phyloP scores from a whole-genome alignment of 2,797 vertebrate species.

The Sebastes flavidus region DNA sequence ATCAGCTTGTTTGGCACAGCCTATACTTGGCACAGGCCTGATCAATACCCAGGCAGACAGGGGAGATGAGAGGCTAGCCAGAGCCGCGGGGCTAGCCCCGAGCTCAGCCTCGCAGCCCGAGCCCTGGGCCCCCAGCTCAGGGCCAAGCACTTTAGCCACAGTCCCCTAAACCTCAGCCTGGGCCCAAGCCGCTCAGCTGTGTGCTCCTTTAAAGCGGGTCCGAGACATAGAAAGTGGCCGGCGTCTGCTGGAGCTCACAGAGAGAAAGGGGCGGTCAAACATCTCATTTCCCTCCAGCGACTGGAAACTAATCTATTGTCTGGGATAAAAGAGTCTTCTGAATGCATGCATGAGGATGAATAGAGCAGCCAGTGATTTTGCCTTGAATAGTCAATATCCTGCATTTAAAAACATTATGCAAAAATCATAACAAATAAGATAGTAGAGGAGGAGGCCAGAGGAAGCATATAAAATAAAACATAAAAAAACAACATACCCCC shows the following conservation, averaged over 20 bases:
- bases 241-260: conserved; percentile 44
- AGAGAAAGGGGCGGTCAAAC: conserved; percentile 66
- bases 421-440: conserved; percentile 63
- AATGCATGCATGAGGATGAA: conserved; percentile 79
- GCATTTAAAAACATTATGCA: conserved; percentile 71
- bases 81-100: conserved; percentile 59
- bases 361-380: conserved; percentile 58
- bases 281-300: conserved; percentile 77
- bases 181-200: conserved; percentile 49
- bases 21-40: conserved; percentile 58
- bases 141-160: conserved; percentile 57
- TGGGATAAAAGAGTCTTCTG: conserved; percentile 73
- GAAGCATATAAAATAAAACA: conserved; percentile 41
- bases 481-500: conserved; percentile 37
- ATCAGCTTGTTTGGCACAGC: conserved; percentile 76
- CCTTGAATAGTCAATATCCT: conserved; percentile 69
- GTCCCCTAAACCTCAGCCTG: conserved; percentile 52
- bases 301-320: conserved; percentile 81
- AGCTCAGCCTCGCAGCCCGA: conserved; percentile 46
- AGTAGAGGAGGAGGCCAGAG: conserved; percentile 28
- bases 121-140: conserved; percentile 42
- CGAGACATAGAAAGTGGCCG: conserved; percentile 45
- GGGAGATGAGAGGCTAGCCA: conserved; percentile 52
- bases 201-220: conserved; percentile 45
- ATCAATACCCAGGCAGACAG: conserved; percentile 68